Base-by-base conservation (phyloP, 2,888 invertebrate species). In the Spicauda simplicius region DNA sequence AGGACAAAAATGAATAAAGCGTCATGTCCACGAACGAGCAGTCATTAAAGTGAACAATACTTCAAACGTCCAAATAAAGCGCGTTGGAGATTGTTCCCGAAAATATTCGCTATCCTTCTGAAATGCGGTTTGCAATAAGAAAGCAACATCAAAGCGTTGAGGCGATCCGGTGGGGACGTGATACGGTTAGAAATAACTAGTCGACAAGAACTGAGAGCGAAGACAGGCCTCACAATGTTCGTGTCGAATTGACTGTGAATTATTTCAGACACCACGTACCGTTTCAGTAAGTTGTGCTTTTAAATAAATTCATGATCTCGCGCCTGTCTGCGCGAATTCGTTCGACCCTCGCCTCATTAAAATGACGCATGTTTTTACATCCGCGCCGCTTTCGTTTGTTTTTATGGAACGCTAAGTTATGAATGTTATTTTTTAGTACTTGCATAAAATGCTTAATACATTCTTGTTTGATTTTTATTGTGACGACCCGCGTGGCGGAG, bases 101-200 rank as follows among this genome's bases (percentile, higher is more conserved):
- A 91, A 92, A 86, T 81, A 89, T 92, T 89, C 72, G 81, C 80
- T 81, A 83, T 82, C 77, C 70, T 70, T 70, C 83, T 87, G 88
- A 90, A 88, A 90, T 90, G 89, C 76, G 83, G 84, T 83, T 88
- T 80, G 91, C 91, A 93, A 93, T 92, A 92, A 92, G 91, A 85
- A 90, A 83, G 83, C 79, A 82, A 92, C 91, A 90, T 93, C 91
- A 93, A 93, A 91, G 92, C 86, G 82, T 82, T 80, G 83, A 80
- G 82, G 82, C 87, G 85, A 89, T 86, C 84, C 84, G 86, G 86
- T 82, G 80, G 79, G 76, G 86, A 91, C 92, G 92, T 91, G 91
- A 90, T 83, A 80, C 80, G 90, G 79, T 87, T 89, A 84, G 90
- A 91, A 92, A 92, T 92, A 92, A 81, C 85, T 74, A 77, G 76